Base-by-base conservation (phyloP, 2,113 vertebrate genomes). In the Gnathonemus longibarbis region DNA sequence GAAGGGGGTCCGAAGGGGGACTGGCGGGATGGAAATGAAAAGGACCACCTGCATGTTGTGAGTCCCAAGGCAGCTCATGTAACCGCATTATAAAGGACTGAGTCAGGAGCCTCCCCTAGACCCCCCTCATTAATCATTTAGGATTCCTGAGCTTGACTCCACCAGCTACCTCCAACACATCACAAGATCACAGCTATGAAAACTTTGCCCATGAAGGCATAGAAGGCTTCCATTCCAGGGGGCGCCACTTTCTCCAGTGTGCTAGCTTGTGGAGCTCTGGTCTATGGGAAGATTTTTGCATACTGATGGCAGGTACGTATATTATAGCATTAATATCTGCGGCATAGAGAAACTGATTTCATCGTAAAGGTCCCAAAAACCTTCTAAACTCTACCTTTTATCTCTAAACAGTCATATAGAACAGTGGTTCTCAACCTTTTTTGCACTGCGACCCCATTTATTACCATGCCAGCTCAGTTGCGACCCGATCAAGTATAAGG, bases 51-150 rank as follows among this genome's bases (percentile, higher is more conserved):
- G 80, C 90, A 42, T 89, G 50, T 24, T 46, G 50, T 80, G 39
- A 89, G 42, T 90, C 90, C 90, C 80, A 45, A 48, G 53, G 42
- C 80, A 74, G 27, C 45, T 84, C 74, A 58, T 56, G 52, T 86
- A 48, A 52, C 77, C 35, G 80, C 90, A 91, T 89, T 89, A 89
- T 85, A 74, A 58, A 89, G 84, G 56, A 89, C 21, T 27, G 77
- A 24, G 39, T 46, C 17, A 45, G 53, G 35, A 88, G 6, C 5
- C 52, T 5, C 19, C 62, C 42, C 53, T 31, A 86, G 46, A 35
- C 58, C 87, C 49, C 35, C 35, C 39, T 83, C 90, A 88, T 90
- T 90, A 90, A 90, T 90, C 87, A 90, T 90, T 90, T 89, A 90
- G 49, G 19, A 17, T 31, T 48, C 45, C 90, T 56, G 17, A 87